Percentiles rank a stretch among this genome's conserved stretches.
Conservation (phyloP, 2,797 vertebrate species). For the Gambelia wislizenii region DNA sequence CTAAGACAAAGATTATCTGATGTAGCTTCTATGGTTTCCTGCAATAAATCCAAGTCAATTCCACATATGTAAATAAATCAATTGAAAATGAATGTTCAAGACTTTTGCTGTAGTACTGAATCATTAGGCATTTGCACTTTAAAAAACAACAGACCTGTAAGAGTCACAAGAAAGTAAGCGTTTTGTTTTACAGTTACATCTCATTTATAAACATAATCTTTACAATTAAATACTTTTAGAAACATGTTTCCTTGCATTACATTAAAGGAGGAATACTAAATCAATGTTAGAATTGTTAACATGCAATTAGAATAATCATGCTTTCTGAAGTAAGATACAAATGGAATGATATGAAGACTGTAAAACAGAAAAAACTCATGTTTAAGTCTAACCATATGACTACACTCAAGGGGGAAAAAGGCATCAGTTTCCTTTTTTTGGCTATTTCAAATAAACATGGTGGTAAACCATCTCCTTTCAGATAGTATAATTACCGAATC, state of each 20-base stretch:
- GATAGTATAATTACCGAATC: constrained; percentile 1
- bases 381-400: neutral
- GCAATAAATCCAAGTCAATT: neutral
- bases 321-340: constrained; percentile 55
- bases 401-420: neutral
- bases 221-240: neutral
- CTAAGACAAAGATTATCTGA: neutral
- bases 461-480: constrained; percentile 30
- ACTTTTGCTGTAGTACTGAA: neutral
- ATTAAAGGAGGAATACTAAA: constrained; percentile 18
- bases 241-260: neutral
- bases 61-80: neutral
- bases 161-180: constrained; percentile 36
- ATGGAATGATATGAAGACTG: constrained; percentile 25
- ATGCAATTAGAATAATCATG: constrained; percentile 57
- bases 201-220: constrained; percentile 10
- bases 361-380: neutral
- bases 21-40: neutral
- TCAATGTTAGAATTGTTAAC: constrained; percentile 41
- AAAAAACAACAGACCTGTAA: neutral
- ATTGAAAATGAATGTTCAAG: neutral
- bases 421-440: constrained; percentile 46
- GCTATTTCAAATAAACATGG: constrained; percentile 23
- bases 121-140: constrained; percentile 21
- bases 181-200: constrained; percentile 7